Percentiles rank a stretch among this genome's conserved stretches.
Evolutionary conservation across 2,113 vertebrate species (phyloP).

Genomic region (Trogon surrucura): DNA sequence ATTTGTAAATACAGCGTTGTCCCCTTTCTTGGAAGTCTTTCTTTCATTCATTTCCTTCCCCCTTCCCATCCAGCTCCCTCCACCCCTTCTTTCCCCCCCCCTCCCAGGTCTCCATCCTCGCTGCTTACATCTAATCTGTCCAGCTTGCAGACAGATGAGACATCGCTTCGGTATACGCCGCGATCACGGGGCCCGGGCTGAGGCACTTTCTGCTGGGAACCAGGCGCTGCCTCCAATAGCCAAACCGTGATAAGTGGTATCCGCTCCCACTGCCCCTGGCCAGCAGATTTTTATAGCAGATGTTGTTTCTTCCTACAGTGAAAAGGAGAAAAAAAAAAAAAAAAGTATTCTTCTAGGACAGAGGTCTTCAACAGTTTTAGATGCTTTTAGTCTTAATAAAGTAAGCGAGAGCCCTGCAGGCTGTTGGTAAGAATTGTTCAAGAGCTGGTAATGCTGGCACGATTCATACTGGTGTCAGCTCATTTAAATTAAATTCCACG

Average conservation of each 20-base stretch:
- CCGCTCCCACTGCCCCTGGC: not conserved
- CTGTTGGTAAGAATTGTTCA: not conserved
- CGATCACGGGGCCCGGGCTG: not conserved
- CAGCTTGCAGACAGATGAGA: slow-evolving; percentile 43
- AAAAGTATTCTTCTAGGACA: not conserved
- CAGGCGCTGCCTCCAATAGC: not conserved
- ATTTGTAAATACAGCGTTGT: not conserved
- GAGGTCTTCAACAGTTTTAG: not conserved
- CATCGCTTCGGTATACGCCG: accelerated
- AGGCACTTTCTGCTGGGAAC: slow-evolving; percentile 4
- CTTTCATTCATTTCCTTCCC: slow-evolving; percentile 7
- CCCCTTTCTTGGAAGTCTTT: not conserved
- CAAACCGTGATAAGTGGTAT: not conserved
- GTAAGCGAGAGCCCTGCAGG: not conserved
- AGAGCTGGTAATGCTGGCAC: not conserved
- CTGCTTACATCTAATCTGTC: not conserved
- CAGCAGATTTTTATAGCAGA: slow-evolving; percentile 57
- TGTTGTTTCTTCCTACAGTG: slow-evolving; percentile 19
- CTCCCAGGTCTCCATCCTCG: not conserved
- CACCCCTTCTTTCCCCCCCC: not conserved
- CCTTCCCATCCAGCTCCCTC: not conserved
- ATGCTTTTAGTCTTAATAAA: slow-evolving; percentile 20
- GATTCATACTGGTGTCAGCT: slow-evolving; percentile 35
- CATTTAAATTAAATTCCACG: slow-evolving; percentile 34
- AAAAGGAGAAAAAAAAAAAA: not conserved